Base-by-base conservation (phyloP, 2,113 vertebrate species). In the Boulengeromyrus knoepffleri region DNA sequence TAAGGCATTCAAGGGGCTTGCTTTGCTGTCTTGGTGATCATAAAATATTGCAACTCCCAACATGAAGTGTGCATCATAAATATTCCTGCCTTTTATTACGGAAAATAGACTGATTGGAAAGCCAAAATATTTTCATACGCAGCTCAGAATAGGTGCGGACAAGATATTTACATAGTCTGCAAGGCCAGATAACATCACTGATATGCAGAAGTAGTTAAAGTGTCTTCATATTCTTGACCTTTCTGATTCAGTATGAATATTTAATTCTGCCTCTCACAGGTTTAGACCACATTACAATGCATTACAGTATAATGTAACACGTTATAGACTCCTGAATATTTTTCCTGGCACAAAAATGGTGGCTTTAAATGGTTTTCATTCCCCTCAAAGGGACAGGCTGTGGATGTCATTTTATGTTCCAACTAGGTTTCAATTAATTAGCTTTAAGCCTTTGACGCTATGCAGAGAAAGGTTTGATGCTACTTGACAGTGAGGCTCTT, bases 181-280 rank as follows among this genome's bases (percentile, higher is more conserved):
- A 77, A 77, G 74, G 15, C 74, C 74, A 77, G 74, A 77, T 42
- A 36, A 77, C 74, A 42, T 17, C 74, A 39, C 36, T 77, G 17
- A 77, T 36, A 39, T 77, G 36, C 36, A 77, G 27, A 77, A 42
- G 36, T 19, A 74, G 66, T 31, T 74, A 77, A 42, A 39, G 74
- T 77, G 1, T 42, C 74, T 77, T 42, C 31, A 39, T 36, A 42
- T 77, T 77, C 36, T 77, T 77, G 74, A 39, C 74, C 74, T 77
- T 77, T 77, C 36, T 77, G 74, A 77, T 17, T 77, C 36, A 77
- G 74, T 77, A 77, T 77, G 74, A 77, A 77, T 77, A 77, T 77
- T 77, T 77, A 39, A 77, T 77, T 77, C 27, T 77, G 36, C 15
- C 36, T 31, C 70, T 77, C 74, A 39, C 74, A 42, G 74, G 31